A percentile compares a stretch with the other conserved stretches of the same genome.
These are phyloP conservation scores for Rhinolophus sinicus DNA, from an alignment of 2,113 vertebrate genomes.

Conservation along the genomic window DNA sequence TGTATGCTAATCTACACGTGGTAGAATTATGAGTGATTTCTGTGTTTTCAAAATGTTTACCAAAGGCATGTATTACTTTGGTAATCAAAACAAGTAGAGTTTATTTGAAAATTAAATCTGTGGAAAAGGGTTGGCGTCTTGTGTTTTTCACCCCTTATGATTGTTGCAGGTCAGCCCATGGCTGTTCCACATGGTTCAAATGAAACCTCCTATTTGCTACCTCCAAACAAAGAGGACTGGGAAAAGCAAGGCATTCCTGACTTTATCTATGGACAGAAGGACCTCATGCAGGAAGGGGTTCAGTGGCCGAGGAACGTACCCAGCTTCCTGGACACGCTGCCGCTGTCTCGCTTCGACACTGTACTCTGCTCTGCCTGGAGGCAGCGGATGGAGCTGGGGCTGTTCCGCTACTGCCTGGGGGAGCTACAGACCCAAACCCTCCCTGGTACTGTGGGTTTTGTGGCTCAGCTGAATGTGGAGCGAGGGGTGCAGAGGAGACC, in stretches of 20 bases:
- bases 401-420: conserved; percentile 91
- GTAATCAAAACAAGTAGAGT: background rate
- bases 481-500: conserved; percentile 89
- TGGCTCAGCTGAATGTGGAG: conserved; percentile 92
- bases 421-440: conserved; percentile 88
- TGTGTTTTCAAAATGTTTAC: background rate
- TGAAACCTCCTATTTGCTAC: conserved; percentile 50
- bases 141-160: background rate
- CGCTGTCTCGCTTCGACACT: conserved; percentile 87
- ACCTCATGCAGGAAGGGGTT: conserved; percentile 81
- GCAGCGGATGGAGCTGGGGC: conserved; percentile 87
- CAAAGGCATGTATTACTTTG: background rate
- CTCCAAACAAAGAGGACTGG: conserved; percentile 13
- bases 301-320: conserved; percentile 72
- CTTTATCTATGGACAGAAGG: conserved; percentile 86
- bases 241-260: background rate
- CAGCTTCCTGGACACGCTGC: background rate
- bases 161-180: conserved; percentile 63
- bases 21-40: background rate
- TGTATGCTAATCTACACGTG: background rate
- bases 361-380: conserved; percentile 86
- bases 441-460: conserved; percentile 85
- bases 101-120: background rate
- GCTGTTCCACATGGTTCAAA: background rate
- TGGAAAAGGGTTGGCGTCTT: background rate